These are phyloP conservation scores for Mechanitis mazaeus DNA, from an alignment of 2,888 invertebrate genomes.

Conservation along the genomic window DNA sequence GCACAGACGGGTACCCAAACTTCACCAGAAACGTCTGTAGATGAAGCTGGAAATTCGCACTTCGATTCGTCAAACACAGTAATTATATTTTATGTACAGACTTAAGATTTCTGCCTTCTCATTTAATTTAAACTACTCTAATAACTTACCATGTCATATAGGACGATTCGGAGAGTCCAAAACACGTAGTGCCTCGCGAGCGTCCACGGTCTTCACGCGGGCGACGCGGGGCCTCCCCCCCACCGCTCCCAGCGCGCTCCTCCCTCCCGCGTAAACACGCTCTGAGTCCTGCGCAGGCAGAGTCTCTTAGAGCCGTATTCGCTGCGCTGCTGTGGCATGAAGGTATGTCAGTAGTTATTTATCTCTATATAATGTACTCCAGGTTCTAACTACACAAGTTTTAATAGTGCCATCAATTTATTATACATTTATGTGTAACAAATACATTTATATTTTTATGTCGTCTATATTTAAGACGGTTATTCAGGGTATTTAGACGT, in stretches of 20 bases:
- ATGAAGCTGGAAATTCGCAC: conserved; percentile 17
- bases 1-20: conserved; percentile 84
- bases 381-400: neutral
- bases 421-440: neutral
- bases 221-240: conserved; percentile 63
- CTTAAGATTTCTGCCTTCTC: conserved; percentile 8
- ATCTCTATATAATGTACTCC: neutral
- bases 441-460: too few species aligned
- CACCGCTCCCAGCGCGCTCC: conserved; percentile 61
- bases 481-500: too few species aligned
- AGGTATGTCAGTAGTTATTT: conserved; percentile 55
- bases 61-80: conserved; percentile 19
- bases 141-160: conserved; percentile 16
- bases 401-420: neutral
- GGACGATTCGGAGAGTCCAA: conserved; percentile 31
- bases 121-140: conserved; percentile 5
- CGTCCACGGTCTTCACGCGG: conserved; percentile 45
- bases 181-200: conserved; percentile 35
- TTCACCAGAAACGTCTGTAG: conserved; percentile 73
- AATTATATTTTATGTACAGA: neutral
- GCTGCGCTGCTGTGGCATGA: conserved; percentile 98
- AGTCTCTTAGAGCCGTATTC: conserved; percentile 94
- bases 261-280: conserved; percentile 85
- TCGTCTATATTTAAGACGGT: too few species aligned
- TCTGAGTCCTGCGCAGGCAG: conserved; percentile 93